Conservation (phyloP, 2,113 vertebrate genomes). For the Mystacornis crossleyi region DNA sequence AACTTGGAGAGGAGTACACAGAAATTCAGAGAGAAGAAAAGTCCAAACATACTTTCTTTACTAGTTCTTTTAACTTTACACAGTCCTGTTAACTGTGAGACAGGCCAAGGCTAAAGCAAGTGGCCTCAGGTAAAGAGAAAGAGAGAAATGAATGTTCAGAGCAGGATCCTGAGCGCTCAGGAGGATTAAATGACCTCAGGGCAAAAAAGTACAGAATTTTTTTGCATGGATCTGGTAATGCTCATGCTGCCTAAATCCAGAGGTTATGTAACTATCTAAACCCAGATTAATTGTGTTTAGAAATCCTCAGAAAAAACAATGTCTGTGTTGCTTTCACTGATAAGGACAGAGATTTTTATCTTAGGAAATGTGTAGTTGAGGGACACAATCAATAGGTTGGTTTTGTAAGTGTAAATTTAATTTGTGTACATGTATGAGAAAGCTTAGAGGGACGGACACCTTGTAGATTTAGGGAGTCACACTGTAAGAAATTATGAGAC, state of each 20-base stretch:
- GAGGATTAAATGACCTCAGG: background rate
- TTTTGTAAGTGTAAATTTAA: background rate
- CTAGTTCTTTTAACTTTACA: background rate
- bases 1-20: background rate
- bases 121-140: background rate
- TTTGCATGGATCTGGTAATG: constrained; percentile 25
- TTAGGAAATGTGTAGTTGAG: background rate
- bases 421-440: background rate
- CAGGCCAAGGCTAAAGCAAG: background rate
- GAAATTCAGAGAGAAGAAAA: background rate
- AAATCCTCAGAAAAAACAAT: background rate
- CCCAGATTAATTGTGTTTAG: constrained; percentile 8
- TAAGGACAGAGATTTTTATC: background rate
- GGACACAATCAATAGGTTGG: background rate
- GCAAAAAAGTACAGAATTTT: background rate
- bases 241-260: background rate
- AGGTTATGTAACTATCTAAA: constrained; percentile 33
- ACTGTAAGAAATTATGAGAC: background rate
- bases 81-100: background rate
- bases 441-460: background rate
- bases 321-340: background rate
- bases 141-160: background rate
- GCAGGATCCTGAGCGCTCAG: background rate
- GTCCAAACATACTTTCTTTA: background rate
- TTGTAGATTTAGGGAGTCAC: background rate